phyloP scores from a whole-genome alignment of 2,888 invertebrate genomes.

The Synanthedon andrenaeformis region DNA sequence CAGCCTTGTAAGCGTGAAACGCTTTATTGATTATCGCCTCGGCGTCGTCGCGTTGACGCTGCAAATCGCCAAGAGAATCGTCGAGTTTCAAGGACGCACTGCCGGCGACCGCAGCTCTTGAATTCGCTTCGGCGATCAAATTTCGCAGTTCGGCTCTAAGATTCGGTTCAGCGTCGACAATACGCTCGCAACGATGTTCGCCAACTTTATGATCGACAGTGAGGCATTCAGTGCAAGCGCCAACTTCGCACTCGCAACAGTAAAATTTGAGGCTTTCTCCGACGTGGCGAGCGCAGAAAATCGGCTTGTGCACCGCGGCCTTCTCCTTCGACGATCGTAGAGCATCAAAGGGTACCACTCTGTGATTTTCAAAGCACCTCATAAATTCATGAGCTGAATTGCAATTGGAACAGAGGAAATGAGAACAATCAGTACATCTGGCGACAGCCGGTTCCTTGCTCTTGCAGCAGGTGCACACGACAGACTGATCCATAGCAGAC shows the following conservation, averaged over 20 bases:
- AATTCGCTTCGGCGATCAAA: conserved; percentile 80
- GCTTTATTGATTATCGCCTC: conserved; percentile 85
- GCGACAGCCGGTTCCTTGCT: conserved; percentile 95
- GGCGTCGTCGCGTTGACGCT: conserved; percentile 88
- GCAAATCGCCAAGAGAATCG: conserved; percentile 85
- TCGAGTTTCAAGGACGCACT: conserved; percentile 81
- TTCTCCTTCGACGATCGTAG: conserved; percentile 82
- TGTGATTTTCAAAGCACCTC: conserved; percentile 96
- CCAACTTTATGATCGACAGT: conserved; percentile 85
- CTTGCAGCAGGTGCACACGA: conserved; percentile 94
- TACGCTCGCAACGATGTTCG: conserved; percentile 85
- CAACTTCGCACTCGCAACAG: conserved; percentile 88
- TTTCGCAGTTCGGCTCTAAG: conserved; percentile 82
- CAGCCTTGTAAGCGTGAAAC: conserved; percentile 82
- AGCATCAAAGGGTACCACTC: conserved; percentile 90
- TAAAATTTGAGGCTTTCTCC: conserved; percentile 89
- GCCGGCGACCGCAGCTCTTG: conserved; percentile 81
- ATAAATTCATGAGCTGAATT: conserved; percentile 96
- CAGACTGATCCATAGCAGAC: conserved; percentile 78
- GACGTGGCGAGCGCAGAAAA: conserved; percentile 85
- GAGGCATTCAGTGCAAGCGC: conserved; percentile 89
- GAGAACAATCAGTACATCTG: conserved; percentile 94
- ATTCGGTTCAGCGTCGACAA: conserved; percentile 82
- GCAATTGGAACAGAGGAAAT: conserved; percentile 93
- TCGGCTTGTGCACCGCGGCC: conserved; percentile 88